Evolutionary conservation across 2,888 invertebrate genomes (phyloP).

Genomic region (Smittia aterrima): DNA sequence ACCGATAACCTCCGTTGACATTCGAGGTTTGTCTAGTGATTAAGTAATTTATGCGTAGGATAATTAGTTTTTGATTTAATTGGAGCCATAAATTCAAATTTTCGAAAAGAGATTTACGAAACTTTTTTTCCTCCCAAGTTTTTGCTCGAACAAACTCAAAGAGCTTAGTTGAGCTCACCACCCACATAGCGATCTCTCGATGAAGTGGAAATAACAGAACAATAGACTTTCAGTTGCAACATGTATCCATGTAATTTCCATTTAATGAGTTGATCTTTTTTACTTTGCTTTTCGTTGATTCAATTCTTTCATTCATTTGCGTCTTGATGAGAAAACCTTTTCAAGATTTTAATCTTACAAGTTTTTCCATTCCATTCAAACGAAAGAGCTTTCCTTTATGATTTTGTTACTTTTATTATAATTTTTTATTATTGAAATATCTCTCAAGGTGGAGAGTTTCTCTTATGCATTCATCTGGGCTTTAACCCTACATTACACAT

Average conservation of each 20-base stretch:
- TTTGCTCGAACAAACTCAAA: background rate
- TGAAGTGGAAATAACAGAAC: background rate
- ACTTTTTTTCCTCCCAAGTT: background rate
- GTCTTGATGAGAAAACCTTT: slow-evolving; percentile 10
- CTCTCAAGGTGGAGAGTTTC: slow-evolving; percentile 16
- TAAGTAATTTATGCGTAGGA: slow-evolving; percentile 14
- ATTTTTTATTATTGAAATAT: background rate
- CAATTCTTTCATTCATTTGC: background rate
- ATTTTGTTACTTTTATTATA: slow-evolving; percentile 5
- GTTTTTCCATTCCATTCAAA: background rate
- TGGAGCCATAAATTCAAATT: slow-evolving; percentile 8
- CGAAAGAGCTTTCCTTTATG: slow-evolving; percentile 3
- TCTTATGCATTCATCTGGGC: background rate
- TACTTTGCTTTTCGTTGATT: background rate
- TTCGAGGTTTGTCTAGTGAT: background rate
- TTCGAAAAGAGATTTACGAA: background rate
- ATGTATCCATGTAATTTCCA: slow-evolving; percentile 29
- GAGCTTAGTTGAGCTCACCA: slow-evolving; percentile 9
- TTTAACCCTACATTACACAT: slow-evolving; percentile 36
- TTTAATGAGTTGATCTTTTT: slow-evolving; percentile 13
- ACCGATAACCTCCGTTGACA: background rate
- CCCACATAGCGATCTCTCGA: slow-evolving; percentile 19
- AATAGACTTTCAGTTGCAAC: slow-evolving; percentile 35
- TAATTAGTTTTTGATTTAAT: slow-evolving; percentile 7
- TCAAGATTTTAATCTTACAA: slow-evolving; percentile 12